A percentile compares a stretch with the other conserved stretches of the same genome.
Conservation (phyloP, 2,888 invertebrate genomes). For the Bellardia pandia region DNA sequence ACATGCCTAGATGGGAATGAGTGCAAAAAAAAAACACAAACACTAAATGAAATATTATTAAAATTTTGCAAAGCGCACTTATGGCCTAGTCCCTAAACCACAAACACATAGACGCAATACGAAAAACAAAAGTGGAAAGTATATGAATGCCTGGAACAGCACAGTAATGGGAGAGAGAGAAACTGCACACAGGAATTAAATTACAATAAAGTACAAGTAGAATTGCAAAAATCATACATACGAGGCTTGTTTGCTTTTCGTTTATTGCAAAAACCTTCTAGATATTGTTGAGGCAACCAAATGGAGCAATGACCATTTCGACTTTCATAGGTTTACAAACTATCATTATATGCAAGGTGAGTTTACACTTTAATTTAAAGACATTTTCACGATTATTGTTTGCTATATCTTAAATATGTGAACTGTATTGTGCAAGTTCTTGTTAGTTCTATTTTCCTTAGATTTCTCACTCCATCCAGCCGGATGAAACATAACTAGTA, state of each 20-base stretch:
- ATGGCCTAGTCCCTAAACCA: constrained; percentile 62
- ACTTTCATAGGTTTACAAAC: too few relatives aligned
- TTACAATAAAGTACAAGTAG: constrained; percentile 54
- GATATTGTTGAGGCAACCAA: too few relatives aligned
- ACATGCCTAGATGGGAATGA: constrained; percentile 13
- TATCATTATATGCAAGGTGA: too few relatives aligned
- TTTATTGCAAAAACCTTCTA: too few relatives aligned
- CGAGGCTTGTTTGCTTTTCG: not conserved
- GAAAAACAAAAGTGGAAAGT: not conserved
- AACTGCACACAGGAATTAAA: constrained; percentile 49
- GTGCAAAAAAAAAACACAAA: constrained; percentile 14
- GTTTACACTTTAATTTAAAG: too few relatives aligned
- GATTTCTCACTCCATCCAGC: not conserved
- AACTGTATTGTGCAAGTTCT: not conserved
- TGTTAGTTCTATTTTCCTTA: not conserved
- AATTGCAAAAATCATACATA: constrained; percentile 5
- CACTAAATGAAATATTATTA: constrained; percentile 67
- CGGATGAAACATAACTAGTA: constrained; percentile 15
- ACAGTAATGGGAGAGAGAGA: constrained; percentile 8
- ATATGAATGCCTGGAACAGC: not conserved
- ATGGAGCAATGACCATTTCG: too few relatives aligned
- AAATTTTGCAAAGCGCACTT: constrained; percentile 66
- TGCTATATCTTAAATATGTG: too few relatives aligned
- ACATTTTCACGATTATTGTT: too few relatives aligned
- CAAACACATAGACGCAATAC: constrained; percentile 38